These are phyloP conservation scores for Chiloscyllium plagiosum DNA, from an alignment of 2,113 vertebrate genomes.

Conservation along the genomic window DNA sequence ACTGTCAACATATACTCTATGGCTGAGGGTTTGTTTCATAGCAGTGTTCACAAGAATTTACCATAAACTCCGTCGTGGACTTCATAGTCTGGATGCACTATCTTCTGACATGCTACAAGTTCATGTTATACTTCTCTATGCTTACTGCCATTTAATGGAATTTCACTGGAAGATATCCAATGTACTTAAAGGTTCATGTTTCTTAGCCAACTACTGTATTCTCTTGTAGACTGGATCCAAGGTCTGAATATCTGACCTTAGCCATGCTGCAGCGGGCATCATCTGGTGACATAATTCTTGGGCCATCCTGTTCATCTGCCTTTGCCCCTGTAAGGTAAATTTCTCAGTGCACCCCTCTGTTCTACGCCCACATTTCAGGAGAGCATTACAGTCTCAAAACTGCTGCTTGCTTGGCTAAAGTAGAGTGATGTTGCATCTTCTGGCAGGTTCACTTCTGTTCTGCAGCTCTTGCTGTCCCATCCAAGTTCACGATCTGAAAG, in stretches of 20 bases:
- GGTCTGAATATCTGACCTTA: neutral
- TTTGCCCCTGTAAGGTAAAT: neutral
- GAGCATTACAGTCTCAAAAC: neutral
- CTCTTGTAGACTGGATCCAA: neutral
- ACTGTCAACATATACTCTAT: too few species aligned
- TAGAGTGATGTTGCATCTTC: neutral
- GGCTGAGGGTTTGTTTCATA: neutral
- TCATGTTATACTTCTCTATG: neutral
- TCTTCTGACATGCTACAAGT: neutral
- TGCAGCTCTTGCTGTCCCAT: neutral
- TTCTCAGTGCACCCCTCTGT: neutral
- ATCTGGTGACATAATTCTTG: neutral
- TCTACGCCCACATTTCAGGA: neutral
- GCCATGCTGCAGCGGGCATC: neutral
- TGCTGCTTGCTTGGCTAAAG: neutral
- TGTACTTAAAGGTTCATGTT: neutral
- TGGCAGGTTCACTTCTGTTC: neutral
- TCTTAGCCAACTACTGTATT: neutral
- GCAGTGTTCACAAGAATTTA: neutral
- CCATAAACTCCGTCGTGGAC: neutral
- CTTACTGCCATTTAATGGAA: neutral
- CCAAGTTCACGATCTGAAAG: neutral
- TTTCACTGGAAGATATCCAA: neutral
- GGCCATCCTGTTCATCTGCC: neutral
- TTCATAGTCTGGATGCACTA: neutral